Conservation (phyloP, 2,888 invertebrate genomes). For the Cabera pusaria region DNA sequence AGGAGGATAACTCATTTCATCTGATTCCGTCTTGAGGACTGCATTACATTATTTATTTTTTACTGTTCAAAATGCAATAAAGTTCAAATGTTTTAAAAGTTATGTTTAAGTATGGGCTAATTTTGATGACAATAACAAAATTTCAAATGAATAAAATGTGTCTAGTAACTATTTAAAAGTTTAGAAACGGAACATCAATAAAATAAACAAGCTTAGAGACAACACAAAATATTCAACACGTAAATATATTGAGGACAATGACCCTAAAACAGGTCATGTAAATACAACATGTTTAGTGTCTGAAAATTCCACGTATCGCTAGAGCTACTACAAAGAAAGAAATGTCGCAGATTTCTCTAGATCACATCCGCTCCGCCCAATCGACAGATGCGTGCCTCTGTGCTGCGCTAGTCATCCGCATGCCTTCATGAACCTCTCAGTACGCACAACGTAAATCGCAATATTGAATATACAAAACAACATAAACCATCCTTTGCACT, state of each 20-base stretch:
- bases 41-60: too few relatives aligned
- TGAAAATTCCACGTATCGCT: conserved; percentile 21
- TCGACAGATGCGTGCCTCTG: conserved; percentile 26
- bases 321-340: conserved; percentile 25
- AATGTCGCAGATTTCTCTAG: conserved; percentile 5
- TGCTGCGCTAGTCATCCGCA: conserved; percentile 39
- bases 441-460: too few relatives aligned
- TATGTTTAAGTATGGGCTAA: too few relatives aligned
- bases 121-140: too few relatives aligned
- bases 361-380: conserved; percentile 19
- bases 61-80: too few relatives aligned
- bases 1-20: too few relatives aligned
- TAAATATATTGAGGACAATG: conserved; percentile 49
- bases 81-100: too few relatives aligned
- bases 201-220: neutral
- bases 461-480: too few relatives aligned
- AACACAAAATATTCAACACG: conserved; percentile 8
- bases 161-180: too few relatives aligned
- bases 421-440: conserved; percentile 46
- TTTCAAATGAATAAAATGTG: too few relatives aligned
- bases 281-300: conserved; percentile 39
- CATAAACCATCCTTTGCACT: neutral
- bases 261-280: conserved; percentile 55
- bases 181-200: too few relatives aligned
- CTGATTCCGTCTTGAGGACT: too few relatives aligned